Evolutionary conservation across 2,113 vertebrate genomes (phyloP).

Genomic region (Engystomops pustulosus): DNA sequence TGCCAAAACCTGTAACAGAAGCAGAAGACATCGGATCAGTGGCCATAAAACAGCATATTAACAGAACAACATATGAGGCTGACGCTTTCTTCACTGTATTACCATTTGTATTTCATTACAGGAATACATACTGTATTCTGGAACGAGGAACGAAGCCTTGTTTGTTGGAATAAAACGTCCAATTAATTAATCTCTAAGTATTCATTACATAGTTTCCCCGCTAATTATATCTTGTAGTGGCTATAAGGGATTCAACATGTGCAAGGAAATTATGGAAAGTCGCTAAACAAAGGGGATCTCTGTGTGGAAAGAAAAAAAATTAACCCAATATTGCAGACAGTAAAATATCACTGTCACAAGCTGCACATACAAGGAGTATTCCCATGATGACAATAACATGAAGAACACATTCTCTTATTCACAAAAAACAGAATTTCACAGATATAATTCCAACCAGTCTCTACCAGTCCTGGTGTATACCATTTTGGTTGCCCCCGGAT

Average conservation of each 20-base stretch:
- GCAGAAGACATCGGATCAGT: slow-evolving; percentile 56
- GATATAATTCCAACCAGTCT: no score
- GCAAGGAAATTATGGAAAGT: neutral
- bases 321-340: neutral
- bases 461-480: no score
- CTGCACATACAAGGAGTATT: no score
- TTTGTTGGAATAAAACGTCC: neutral
- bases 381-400: no score
- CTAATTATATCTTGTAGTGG: neutral
- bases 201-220: neutral
- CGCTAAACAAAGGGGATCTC: neutral
- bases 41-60: neutral
- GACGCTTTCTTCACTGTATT: neutral
- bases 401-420: no score
- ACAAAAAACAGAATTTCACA: no score
- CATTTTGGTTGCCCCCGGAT: no score
- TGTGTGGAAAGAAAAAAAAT: neutral
- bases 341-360: neutral
- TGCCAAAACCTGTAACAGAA: slow-evolving; percentile 89
- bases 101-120: neutral
- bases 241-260: neutral
- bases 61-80: neutral
- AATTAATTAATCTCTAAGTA: neutral
- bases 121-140: neutral
- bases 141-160: neutral